Base-by-base conservation (phyloP, 1,140 invertebrate genomes). In the Palaemon carinicauda region DNA sequence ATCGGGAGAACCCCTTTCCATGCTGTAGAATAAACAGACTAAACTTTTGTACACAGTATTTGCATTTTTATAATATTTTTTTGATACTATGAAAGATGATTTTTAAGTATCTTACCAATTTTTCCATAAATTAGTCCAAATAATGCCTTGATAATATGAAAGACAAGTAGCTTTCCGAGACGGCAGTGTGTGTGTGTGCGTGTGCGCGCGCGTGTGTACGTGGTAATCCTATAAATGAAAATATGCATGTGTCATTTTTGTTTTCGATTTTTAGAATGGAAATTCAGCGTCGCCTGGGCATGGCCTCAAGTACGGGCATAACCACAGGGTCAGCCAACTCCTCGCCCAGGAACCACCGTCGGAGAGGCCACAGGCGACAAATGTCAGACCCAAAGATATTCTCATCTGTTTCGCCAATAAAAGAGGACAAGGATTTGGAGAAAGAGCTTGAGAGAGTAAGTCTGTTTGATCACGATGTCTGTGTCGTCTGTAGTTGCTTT, bases 361-460 rank as follows among this genome's bases (percentile, higher is more conserved):
- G 91, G 15, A 90, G 91, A 74, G 91, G 93, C 41, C 93, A 93
- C 89, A 90, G 92, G 79, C 91, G 93, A 21, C 92, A 93, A 89
- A 90, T 93, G 81, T 93, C 93, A 24, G 93, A 93, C 90, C 92
- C 92, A 53, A 92, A 92, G 90, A 90, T 93, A 29, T 90, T 91
- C 90, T 90, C 92, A 71, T 91, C 91, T 80, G 93, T 94, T 90
- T 93, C 93, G 24, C 93, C 93, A 33, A 93, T 93, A 53, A 92
- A 93, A 90, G 93, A 94, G 84, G 92, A 93, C 88, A 91, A 92
- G 89, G 92, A 92, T 87, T 91, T 92, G 88, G 92, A 93, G 88
- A 90, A 87, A 83, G 86, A 87, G 31, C 90, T 33, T 91, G 92
- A 89, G 86, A 90, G 91, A 89, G 91, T 91, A 90, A 90, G 91